Evolutionary conservation across 2,113 vertebrate species (phyloP).

Genomic region (Tretioscincus oriximinensis): DNA sequence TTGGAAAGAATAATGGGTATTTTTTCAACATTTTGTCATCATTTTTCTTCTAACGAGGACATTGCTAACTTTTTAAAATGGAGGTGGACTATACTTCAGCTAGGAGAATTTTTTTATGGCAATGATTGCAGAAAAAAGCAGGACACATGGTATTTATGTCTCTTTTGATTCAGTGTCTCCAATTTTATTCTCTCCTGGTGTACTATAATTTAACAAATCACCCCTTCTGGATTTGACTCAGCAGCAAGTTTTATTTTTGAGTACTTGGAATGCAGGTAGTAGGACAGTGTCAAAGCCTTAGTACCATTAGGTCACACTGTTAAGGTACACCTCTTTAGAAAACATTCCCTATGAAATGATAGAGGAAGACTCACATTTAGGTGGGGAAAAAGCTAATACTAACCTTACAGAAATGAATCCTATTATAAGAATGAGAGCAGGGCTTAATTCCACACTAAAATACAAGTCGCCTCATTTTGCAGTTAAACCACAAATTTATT

Average conservation of each 20-base stretch:
- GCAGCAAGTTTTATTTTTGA: conserved; percentile 46
- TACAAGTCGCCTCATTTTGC: conserved; percentile 28
- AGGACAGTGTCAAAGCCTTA: conserved; percentile 22
- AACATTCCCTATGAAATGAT: conserved; percentile 2
- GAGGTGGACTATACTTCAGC: neutral
- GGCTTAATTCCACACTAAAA: conserved; percentile 32
- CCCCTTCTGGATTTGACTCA: conserved; percentile 39
- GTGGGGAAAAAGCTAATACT: neutral
- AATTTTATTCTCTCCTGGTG: conserved; percentile 45
- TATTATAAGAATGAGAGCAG: conserved; percentile 26
- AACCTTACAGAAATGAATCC: conserved; percentile 45
- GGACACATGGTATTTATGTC: conserved; percentile 31
- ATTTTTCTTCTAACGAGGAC: neutral
- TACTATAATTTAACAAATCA: conserved; percentile 53
- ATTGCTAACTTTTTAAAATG: conserved; percentile 19
- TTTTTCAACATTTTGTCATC: neutral
- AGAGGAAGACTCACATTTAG: conserved; percentile 34
- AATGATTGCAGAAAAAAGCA: conserved; percentile 17
- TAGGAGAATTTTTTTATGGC: conserved; percentile 16
- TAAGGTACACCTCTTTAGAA: conserved; percentile 32
- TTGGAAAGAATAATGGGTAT: neutral
- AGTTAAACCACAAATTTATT: conserved; percentile 6
- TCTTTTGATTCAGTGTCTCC: conserved; percentile 26
- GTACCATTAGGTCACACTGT: conserved; percentile 30
- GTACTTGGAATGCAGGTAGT: conserved; percentile 38